Evolutionary conservation across 2,797 vertebrate genomes (phyloP).

Genomic region (Chlorospingus semifuscus): DNA sequence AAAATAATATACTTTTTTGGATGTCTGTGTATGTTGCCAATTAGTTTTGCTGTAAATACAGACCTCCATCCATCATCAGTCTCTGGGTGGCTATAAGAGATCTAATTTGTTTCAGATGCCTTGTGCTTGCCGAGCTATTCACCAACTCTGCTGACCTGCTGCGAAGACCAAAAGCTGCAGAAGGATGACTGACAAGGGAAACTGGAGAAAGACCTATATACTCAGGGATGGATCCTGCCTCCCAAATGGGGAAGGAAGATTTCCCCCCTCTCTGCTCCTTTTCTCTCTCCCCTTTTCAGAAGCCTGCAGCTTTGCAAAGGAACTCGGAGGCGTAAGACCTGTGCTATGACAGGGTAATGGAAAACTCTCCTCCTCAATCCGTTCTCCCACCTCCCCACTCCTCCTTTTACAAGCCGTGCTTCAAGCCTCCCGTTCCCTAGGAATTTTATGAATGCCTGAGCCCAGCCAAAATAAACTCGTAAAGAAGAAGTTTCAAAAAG

Average conservation of each 20-base stretch:
- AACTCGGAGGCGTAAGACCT: constrained; percentile 47
- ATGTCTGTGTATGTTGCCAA: constrained; percentile 96
- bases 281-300: constrained; percentile 63
- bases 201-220: constrained; percentile 65
- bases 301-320: constrained; percentile 47
- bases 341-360: constrained; percentile 67
- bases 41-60: constrained; percentile 97
- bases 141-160: constrained; percentile 85
- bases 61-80: constrained; percentile 97
- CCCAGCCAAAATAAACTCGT: constrained; percentile 85
- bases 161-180: constrained; percentile 77
- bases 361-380: constrained; percentile 61
- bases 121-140: constrained; percentile 80
- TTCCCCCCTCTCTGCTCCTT: background rate
- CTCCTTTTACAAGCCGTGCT: constrained; percentile 80
- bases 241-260: background rate
- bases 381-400: constrained; percentile 71
- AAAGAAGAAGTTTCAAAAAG: constrained; percentile 80
- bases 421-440: constrained; percentile 79
- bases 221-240: constrained; percentile 34
- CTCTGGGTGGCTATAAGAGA: constrained; percentile 96
- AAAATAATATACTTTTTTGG: constrained; percentile 83
- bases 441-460: constrained; percentile 84
- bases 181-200: constrained; percentile 79
- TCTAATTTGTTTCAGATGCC: constrained; percentile 98